Evolutionary conservation across 1,140 invertebrate species (phyloP), one percentile per base, ranked within the genome.

Genomic region (Plodia interpunctella): DNA sequence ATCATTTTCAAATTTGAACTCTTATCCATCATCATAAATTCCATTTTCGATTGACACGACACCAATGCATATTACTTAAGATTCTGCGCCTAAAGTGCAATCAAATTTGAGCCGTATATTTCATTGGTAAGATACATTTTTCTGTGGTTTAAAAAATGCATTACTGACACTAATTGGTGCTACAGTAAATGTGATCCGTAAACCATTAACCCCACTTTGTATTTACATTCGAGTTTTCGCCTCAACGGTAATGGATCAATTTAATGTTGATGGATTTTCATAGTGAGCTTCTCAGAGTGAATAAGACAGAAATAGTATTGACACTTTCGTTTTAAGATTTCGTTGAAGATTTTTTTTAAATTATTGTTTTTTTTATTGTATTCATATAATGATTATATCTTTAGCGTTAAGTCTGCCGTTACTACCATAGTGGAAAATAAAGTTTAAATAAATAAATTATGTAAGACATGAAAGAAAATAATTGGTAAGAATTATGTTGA

Each of bases 201-300:
- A 57, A 59, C 64, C 68, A 62, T 64, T 70, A 63, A 62, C 64
- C 64, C 51, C 58, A 59, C 63, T 66, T 60, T 51, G 62, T 66
- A 61, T 70, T 70, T 66, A 55, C 64, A 62, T 64, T 52, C 58
- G 32, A 35, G 51, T 44, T 21, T 59, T 25, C 44, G 51, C 51
- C 51, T 21, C 19, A 18, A 2, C 13, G 51, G 21, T 53, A 53
- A 53, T 25, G 51, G 51, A 53, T 53, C 51, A 53, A 53, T 53
- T 53, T 53, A 15, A 32, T 38, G 28, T 32, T 19, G 19, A 28
- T 17, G 15, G 58, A 38, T 53, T 59, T 15, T n/a, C 5, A 54
- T 44, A n/a, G 15, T 11, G 15, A 52, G 44, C 11, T 15, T 20
- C 25, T 32, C 13, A 2, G n/a, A 17, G 2, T 3, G 17, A 15